A percentile compares a stretch with the other conserved stretches of the same genome.
These are phyloP conservation scores for Panthera uncia DNA, from an alignment of 2,113 vertebrate genomes.

Conservation along the genomic window DNA sequence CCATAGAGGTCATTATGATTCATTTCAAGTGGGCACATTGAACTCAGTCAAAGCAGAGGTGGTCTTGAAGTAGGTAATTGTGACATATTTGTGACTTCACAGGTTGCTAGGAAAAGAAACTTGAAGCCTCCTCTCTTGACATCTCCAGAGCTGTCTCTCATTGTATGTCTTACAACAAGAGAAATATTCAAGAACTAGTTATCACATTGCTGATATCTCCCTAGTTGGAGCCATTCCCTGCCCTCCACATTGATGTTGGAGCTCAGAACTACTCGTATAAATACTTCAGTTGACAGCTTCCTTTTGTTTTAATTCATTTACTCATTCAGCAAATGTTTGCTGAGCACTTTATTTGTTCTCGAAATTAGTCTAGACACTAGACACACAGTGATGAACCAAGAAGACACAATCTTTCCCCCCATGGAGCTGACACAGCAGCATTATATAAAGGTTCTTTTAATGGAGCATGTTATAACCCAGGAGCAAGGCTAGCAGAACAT, in stretches of 20 bases:
- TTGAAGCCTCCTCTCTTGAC: background rate
- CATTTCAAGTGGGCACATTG: background rate
- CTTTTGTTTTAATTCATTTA: background rate
- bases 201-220: background rate
- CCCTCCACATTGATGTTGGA: background rate
- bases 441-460: background rate
- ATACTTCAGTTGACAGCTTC: too few relatives aligned
- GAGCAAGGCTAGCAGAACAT: background rate
- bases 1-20: background rate
- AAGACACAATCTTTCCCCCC: background rate
- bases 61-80: background rate
- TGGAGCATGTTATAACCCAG: background rate
- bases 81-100: background rate
- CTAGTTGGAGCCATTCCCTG: background rate
- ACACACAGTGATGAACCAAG: background rate
- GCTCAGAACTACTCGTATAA: background rate
- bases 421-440: background rate
- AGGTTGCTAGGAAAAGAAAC: background rate
- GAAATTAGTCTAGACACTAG: background rate
- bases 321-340: background rate
- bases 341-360: background rate
- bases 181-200: background rate
- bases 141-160: background rate
- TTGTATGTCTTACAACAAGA: background rate
- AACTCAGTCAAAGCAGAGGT: background rate